Conservation (phyloP, 2,797 vertebrate species). For the Hipposideros larvatus region DNA sequence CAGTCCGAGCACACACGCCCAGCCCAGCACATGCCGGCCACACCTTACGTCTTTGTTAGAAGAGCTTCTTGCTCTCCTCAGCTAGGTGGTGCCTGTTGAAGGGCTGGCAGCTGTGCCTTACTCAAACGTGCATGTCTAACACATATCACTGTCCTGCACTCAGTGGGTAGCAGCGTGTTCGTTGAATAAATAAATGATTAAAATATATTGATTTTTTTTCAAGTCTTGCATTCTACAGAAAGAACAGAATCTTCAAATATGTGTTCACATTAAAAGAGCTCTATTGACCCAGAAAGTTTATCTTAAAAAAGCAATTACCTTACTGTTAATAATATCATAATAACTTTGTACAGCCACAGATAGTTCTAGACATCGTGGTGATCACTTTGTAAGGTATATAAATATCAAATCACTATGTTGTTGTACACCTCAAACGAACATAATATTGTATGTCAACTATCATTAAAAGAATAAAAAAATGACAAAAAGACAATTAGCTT, state of each 20-base stretch:
- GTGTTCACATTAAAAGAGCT: not conserved
- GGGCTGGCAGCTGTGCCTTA: not conserved
- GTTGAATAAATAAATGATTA: not conserved
- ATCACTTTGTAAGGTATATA: not conserved
- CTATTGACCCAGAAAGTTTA: not conserved
- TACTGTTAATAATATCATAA: not conserved
- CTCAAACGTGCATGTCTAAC: not conserved
- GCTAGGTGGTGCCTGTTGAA: not conserved
- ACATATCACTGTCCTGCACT: too few relatives aligned
- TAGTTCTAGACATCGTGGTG: not conserved
- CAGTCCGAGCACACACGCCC: fast-evolving
- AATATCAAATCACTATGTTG: not conserved
- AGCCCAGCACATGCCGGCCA: not conserved
- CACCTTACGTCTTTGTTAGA: not conserved
- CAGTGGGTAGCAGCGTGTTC: not conserved
- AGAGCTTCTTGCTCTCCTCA: not conserved
- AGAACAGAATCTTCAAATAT: not conserved
- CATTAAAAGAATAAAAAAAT: not conserved
- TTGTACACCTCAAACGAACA: not conserved
- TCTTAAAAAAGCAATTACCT: not conserved
- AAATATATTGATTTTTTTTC: not conserved
- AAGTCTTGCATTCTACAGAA: not conserved
- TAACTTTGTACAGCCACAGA: not conserved
- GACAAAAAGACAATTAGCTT: not conserved
- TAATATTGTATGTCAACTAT: not conserved